These are phyloP conservation scores for Aphidius ervi DNA, from an alignment of 1,140 invertebrate genomes.

Conservation along the genomic window DNA sequence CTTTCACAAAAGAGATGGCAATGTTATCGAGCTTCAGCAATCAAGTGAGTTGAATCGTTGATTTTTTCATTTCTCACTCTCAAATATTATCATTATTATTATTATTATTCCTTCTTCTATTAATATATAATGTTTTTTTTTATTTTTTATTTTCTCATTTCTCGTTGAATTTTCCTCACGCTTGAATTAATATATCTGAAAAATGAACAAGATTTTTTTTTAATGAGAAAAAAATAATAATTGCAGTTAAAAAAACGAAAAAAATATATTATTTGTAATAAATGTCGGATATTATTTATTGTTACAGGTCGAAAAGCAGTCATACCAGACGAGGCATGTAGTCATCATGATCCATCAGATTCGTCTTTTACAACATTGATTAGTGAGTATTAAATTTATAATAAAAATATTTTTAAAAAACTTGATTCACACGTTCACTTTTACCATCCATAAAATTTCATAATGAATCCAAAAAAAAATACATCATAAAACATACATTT, in stretches of 20 bases:
- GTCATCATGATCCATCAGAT: conserved; percentile 56
- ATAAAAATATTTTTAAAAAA: conserved; percentile 15
- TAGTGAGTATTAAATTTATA: conserved; percentile 60
- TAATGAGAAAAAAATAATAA: too few species aligned
- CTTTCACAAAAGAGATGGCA: conserved; percentile 55
- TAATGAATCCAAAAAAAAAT: conserved; percentile 10
- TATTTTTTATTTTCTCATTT: too few species aligned
- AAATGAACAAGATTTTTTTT: too few species aligned
- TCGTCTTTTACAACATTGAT: conserved; percentile 78
- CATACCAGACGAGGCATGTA: conserved; percentile 61
- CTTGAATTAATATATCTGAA: too few species aligned
- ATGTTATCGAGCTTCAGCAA: conserved; percentile 59
- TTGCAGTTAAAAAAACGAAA: too few species aligned
- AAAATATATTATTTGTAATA: too few species aligned
- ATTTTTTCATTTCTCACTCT: conserved; percentile 9
- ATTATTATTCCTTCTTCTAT: not conserved
- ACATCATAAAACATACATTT: not conserved
- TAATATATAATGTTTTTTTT: not conserved
- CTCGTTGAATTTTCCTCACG: too few species aligned
- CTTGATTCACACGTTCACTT: not conserved
- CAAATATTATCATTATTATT: not conserved
- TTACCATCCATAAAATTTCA: not conserved
- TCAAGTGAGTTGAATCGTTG: conserved; percentile 45
- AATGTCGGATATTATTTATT: conserved; percentile 14
- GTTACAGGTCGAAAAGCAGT: conserved; percentile 43